These are phyloP conservation scores for Riptortus pedestris DNA, from an alignment of 1,140 invertebrate genomes.

Conservation along the genomic window DNA sequence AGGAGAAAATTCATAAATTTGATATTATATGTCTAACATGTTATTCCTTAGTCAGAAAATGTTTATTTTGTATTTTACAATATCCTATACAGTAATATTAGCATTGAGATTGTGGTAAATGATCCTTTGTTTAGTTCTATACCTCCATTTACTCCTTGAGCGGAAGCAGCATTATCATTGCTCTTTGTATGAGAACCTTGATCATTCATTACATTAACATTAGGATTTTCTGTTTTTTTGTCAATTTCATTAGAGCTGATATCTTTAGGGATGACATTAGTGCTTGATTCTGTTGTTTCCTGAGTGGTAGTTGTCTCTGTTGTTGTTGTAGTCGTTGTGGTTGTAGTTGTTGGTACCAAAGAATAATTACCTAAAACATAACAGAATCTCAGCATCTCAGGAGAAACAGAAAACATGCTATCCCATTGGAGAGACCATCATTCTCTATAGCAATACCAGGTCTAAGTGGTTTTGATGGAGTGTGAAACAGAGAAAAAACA, in stretches of 20 bases:
- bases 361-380: conserved; percentile 47
- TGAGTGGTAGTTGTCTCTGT: conserved; percentile 33
- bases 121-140: neutral
- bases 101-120: neutral
- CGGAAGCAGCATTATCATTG: neutral
- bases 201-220: conserved; percentile 20
- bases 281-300: conserved; percentile 9
- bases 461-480: too few relatives aligned
- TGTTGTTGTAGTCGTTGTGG: conserved; percentile 49
- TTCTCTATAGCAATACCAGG: too few relatives aligned
- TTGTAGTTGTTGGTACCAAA: conserved; percentile 60
- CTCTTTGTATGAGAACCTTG: conserved; percentile 4
- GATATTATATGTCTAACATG: neutral
- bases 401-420: too few relatives aligned
- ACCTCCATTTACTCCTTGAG: neutral
- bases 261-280: neutral
- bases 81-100: neutral
- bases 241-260: conserved; percentile 16
- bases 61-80: neutral
- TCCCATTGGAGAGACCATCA: too few relatives aligned
- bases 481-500: too few relatives aligned
- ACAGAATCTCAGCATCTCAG: too few relatives aligned
- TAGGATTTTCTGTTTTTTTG: conserved; percentile 12
- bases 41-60: neutral
- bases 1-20: too few relatives aligned